Percentiles rank a stretch among this genome's conserved stretches.
phyloP scores from a whole-genome alignment of 2,797 vertebrate species.

The Eutrigla gurnardus region DNA sequence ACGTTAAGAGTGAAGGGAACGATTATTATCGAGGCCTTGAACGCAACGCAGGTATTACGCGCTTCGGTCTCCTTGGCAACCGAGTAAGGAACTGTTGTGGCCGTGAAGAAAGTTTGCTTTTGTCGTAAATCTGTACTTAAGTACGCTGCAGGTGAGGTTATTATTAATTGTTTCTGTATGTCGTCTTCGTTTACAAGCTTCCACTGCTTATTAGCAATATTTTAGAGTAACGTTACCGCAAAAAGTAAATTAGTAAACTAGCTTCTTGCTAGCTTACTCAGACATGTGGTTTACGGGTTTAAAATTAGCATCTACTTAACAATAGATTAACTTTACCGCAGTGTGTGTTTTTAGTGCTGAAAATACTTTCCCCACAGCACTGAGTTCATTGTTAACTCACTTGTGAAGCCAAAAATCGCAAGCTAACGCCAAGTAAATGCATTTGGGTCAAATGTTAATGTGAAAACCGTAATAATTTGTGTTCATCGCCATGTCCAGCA shows the following conservation, averaged over 20 bases:
- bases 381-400: not conserved
- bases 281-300: not conserved
- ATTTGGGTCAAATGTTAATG: not conserved
- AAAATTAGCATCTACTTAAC: too few relatives aligned
- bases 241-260: not conserved
- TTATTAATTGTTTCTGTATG: not conserved
- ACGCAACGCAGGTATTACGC: conserved; percentile 48
- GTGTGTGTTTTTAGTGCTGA: too few relatives aligned
- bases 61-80: conserved; percentile 55
- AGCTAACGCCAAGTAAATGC: not conserved
- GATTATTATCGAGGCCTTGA: conserved; percentile 52
- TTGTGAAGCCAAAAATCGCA: not conserved
- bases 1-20: conserved; percentile 22
- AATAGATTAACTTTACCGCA: too few relatives aligned
- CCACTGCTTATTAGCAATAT: not conserved
- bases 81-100: not conserved
- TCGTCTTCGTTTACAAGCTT: not conserved
- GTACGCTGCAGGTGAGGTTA: conserved; percentile 31
- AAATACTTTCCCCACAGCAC: not conserved
- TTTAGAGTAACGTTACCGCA: not conserved
- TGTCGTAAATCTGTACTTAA: not conserved
- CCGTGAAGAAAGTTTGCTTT: conserved; percentile 25
- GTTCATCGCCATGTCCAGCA: conserved; percentile 62
- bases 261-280: not conserved
- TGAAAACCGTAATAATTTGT: too few relatives aligned